These are phyloP conservation scores for Andrena chrysosceles DNA, from an alignment of 2,888 invertebrate species.

Conservation along the genomic window DNA sequence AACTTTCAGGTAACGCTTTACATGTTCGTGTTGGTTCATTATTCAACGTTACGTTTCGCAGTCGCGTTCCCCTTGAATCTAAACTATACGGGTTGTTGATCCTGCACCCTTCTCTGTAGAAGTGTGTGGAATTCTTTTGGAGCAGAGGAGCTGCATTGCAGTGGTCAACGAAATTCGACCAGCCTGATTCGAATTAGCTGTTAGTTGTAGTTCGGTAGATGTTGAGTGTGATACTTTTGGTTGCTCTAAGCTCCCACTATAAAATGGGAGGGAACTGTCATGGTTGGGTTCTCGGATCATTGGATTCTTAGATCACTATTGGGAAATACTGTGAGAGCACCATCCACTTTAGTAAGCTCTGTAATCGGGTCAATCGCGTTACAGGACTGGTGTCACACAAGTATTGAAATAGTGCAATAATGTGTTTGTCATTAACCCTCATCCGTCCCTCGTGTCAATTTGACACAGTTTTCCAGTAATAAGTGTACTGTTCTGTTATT, in stretches of 20 bases:
- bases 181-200: background rate
- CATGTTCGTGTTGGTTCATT: constrained; percentile 13
- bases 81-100: background rate
- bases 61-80: background rate
- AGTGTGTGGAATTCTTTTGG: background rate
- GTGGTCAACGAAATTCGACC: background rate
- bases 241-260: too few species aligned
- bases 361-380: too few species aligned
- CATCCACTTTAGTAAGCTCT: too few species aligned
- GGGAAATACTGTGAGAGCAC: too few species aligned
- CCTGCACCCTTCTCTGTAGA: background rate
- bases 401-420: too few species aligned
- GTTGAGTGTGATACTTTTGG: too few species aligned
- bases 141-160: background rate
- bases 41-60: background rate
- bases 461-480: too few species aligned
- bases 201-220: background rate
- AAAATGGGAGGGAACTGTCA: too few species aligned
- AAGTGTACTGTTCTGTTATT: too few species aligned
- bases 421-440: too few species aligned
- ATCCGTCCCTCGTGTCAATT: too few species aligned
- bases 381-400: too few species aligned
- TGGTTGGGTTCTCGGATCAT: background rate
- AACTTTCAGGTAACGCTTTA: constrained; percentile 50
- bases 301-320: background rate